Evolutionary conservation across 2,113 vertebrate genomes (phyloP), one percentile per base, ranked within the genome.

Genomic region (Etia nguti): DNA sequence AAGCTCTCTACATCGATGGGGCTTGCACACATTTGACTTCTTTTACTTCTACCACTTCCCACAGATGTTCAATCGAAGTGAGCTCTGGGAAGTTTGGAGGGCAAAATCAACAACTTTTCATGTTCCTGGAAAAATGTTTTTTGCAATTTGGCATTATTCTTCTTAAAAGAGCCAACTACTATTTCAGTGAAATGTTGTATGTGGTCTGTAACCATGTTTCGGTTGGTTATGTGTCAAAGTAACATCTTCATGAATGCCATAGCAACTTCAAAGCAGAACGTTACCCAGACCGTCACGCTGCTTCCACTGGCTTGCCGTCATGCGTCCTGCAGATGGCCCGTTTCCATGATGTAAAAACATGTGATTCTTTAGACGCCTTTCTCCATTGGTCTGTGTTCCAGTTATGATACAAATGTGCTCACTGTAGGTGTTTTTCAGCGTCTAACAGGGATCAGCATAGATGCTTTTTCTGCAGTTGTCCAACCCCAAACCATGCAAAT

Each of bases 241-340:
- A 41, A 16, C 4, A 80, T 57, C 52, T 56, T 56, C 70, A 50
- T 75, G 43, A 75, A 29, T 48, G 43, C 24, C 43, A 50, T 48
- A 50, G 15, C 68, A 73, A 29, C 43, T 16, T 75, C 70, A 48
- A 20, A 50, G 24, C 24, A 48, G 10, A 50, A 48, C 6, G 10
- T 50, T 50, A 29, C 43, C 38, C 70, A 75, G 16, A 75, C 4
- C 0, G 0, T 73, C 6, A 0, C 68, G 29, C 68, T 73, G 38
- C 6, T 26, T 70, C 65, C 65, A 70, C 22, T 26, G 22, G 22
- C 68, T 48, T 48, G 41, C 2, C 4, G 4, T 48, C 43, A 75
- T 75, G 15, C 43, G 20, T 50, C 24, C 70, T 75, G 43, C 43
- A 75, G 24, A 48, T 1, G 16, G 16, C 70, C 43, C 4, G 3